Percentiles rank a stretch among this genome's conserved stretches.
Evolutionary conservation across 2,888 invertebrate species (phyloP).

Genomic region (Lasiommata megera): DNA sequence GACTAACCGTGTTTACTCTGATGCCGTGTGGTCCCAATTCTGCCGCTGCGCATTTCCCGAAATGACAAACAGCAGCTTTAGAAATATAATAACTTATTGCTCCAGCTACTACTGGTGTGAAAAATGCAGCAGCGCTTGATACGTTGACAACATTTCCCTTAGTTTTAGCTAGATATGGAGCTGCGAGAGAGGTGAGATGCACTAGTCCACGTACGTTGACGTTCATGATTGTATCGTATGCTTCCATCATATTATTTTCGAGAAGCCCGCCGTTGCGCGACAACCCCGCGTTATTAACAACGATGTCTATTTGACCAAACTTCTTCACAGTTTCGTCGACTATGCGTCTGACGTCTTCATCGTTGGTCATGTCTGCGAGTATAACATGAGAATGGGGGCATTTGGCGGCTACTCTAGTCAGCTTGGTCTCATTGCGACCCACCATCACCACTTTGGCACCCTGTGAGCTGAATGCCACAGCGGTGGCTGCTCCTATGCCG

Average conservation of each 20-base stretch:
- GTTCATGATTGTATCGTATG: slow-evolving; percentile 22
- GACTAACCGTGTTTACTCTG: slow-evolving; percentile 10
- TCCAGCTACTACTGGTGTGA: slow-evolving; percentile 9
- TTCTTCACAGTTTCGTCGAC: slow-evolving; percentile 37
- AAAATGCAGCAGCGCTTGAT: slow-evolving; percentile 28
- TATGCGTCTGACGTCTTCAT: slow-evolving; percentile 25
- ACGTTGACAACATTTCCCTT: slow-evolving; percentile 38
- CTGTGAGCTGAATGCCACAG: slow-evolving; percentile 45
- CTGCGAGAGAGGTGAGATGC: slow-evolving; percentile 37
- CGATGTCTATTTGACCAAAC: slow-evolving; percentile 42
- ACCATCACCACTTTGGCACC: slow-evolving; percentile 47
- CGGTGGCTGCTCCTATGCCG: slow-evolving; percentile 53
- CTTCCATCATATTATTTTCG: slow-evolving; percentile 4
- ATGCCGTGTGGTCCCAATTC: slow-evolving; percentile 28
- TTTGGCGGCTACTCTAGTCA: slow-evolving; percentile 15
- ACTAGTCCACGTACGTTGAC: slow-evolving; percentile 38
- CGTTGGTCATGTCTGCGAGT: slow-evolving; percentile 21
- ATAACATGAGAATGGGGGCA: slow-evolving; percentile 17
- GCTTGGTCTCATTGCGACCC: slow-evolving; percentile 35
- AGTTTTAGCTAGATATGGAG: slow-evolving; percentile 35
- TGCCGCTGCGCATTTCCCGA: slow-evolving; percentile 19
- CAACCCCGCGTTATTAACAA: slow-evolving; percentile 46
- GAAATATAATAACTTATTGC: slow-evolving; percentile 37
- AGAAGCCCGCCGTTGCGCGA: background rate
- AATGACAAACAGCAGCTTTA: slow-evolving; percentile 24